A percentile compares a stretch with the other conserved stretches of the same genome.
phyloP scores from a whole-genome alignment of 2,888 invertebrate species.

The Agrilus biguttatus region DNA sequence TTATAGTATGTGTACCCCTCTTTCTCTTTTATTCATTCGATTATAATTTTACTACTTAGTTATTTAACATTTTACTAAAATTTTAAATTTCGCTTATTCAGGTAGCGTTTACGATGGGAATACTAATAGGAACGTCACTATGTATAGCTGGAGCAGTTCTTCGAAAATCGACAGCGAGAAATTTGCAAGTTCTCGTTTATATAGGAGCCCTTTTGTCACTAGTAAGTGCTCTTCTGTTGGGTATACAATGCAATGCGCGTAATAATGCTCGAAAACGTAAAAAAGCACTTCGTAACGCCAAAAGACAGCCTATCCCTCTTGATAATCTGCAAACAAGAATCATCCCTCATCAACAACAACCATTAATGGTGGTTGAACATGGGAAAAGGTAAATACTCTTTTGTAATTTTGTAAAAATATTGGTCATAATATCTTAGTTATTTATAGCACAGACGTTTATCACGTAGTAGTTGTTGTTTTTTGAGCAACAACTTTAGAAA shows the following conservation, averaged over 20 bases:
- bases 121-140: slow-evolving; percentile 48
- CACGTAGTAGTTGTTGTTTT: too few relatives aligned
- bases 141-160: slow-evolving; percentile 51
- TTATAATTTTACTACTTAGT: background rate
- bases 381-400: slow-evolving; percentile 9
- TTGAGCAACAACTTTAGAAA: too few relatives aligned
- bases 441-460: too few relatives aligned
- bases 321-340: slow-evolving; percentile 17
- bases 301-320: slow-evolving; percentile 22
- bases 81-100: slow-evolving; percentile 21
- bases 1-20: too few relatives aligned
- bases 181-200: slow-evolving; percentile 50
- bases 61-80: background rate
- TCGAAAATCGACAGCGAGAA: slow-evolving; percentile 46
- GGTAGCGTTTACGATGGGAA: slow-evolving; percentile 53
- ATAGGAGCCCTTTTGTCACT: slow-evolving; percentile 48
- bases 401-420: background rate
- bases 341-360: slow-evolving; percentile 11
- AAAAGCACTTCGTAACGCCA: slow-evolving; percentile 19
- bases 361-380: slow-evolving; percentile 11
- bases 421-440: too few relatives aligned
- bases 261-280: slow-evolving; percentile 22
- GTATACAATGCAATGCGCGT: slow-evolving; percentile 49
- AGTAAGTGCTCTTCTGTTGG: slow-evolving; percentile 45
- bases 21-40: too few relatives aligned